Conservation (phyloP, 2,113 vertebrate genomes). For the Ellobius talpinus region DNA sequence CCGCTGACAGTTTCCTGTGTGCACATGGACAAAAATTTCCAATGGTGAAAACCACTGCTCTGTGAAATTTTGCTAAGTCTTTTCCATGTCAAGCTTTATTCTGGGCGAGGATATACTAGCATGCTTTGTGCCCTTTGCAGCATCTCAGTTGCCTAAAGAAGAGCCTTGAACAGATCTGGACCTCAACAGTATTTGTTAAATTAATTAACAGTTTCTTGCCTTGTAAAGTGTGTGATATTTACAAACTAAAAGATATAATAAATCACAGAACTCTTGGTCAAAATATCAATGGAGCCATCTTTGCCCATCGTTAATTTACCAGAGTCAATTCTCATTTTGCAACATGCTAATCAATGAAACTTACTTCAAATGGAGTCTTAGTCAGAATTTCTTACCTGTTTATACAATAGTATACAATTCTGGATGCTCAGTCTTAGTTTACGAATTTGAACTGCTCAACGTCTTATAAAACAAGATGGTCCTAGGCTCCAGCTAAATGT, state of each 20-base stretch:
- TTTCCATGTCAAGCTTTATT: not conserved
- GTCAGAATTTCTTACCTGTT: not conserved
- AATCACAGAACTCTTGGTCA: not conserved
- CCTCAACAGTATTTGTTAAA: slow-evolving; percentile 15
- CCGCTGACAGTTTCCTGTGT: slow-evolving; percentile 49
- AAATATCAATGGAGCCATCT: not conserved
- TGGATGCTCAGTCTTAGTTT: not conserved
- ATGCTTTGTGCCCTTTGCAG: not conserved
- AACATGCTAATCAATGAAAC: not conserved
- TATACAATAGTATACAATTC: not conserved
- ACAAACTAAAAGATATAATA: not conserved
- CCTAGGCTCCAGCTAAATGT: not conserved
- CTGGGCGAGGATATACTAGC: not conserved
- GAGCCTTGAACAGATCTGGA: not conserved
- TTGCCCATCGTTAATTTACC: not conserved
- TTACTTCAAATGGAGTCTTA: not conserved
- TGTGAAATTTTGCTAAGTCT: slow-evolving; percentile 44
- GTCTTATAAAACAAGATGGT: not conserved
- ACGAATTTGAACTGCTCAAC: not conserved
- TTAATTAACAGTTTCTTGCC: slow-evolving; percentile 7
- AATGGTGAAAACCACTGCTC: slow-evolving; percentile 41
- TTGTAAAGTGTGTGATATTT: not conserved
- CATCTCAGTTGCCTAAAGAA: not conserved
- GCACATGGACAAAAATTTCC: not conserved
- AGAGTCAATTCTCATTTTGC: slow-evolving; percentile 17